Percentiles rank a stretch among this genome's conserved stretches.
These are phyloP conservation scores for Gryllus bimaculatus DNA, from an alignment of 1,140 invertebrate genomes.

Conservation along the genomic window DNA sequence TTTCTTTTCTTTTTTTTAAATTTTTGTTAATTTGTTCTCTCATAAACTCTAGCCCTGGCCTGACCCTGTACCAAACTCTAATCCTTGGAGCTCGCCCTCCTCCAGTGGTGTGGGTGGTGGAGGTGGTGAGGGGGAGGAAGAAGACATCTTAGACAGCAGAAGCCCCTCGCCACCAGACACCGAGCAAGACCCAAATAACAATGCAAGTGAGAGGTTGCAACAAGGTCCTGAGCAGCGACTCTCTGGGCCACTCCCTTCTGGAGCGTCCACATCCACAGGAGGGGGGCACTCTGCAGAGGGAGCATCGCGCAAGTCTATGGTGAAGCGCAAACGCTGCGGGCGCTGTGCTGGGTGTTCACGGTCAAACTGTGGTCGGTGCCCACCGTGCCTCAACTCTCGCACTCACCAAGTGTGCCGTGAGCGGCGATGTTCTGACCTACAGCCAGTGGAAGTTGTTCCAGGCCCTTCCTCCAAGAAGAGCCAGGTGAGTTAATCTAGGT, in stretches of 20 bases:
- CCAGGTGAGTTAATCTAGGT: neutral
- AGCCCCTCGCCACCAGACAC: conserved; percentile 5
- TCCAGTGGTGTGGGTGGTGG: neutral
- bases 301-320: neutral
- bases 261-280: neutral
- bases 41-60: conserved; percentile 12
- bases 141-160: neutral
- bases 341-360: conserved; percentile 12
- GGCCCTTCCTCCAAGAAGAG: neutral
- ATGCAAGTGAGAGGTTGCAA: neutral
- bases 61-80: conserved; percentile 8
- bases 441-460: neutral
- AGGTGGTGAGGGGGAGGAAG: neutral
- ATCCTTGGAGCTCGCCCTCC: neutral
- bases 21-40: neutral
- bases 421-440: conserved; percentile 14
- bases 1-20: neutral
- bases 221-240: neutral
- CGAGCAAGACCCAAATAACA: too few relatives aligned
- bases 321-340: conserved; percentile 18
- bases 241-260: neutral
- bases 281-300: neutral
- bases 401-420: conserved; percentile 20
- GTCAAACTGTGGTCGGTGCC: conserved; percentile 16
- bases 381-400: conserved; percentile 13